These are phyloP conservation scores for Podotricha telesiphe DNA, from an alignment of 2,888 invertebrate genomes.

Conservation along the genomic window DNA sequence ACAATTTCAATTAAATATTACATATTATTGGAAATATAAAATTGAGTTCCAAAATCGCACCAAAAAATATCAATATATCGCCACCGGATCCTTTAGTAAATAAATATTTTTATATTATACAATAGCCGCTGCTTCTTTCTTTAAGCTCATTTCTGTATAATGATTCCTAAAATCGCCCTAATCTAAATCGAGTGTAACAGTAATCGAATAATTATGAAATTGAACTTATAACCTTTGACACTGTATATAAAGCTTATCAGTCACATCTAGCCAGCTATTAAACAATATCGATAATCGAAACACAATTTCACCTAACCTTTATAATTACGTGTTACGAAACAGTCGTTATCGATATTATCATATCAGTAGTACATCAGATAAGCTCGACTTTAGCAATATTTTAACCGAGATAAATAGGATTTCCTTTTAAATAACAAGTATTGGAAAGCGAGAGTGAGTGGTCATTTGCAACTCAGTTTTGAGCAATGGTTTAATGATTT, in stretches of 20 bases:
- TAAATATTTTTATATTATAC: no score
- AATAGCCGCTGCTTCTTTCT: not conserved
- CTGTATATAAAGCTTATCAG: not conserved
- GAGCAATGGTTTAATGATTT: not conserved
- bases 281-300: conserved; percentile 26
- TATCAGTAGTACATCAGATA: conserved; percentile 32
- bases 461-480: conserved; percentile 15
- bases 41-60: no score
- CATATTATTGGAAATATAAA: no score
- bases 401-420: conserved; percentile 26
- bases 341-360: conserved; percentile 29
- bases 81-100: no score
- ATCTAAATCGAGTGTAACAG: conserved; percentile 7
- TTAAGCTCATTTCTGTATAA: not conserved
- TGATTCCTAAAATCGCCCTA: no score
- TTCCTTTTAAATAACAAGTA: conserved; percentile 31
- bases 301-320: conserved; percentile 25
- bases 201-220: not conserved
- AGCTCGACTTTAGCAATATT: conserved; percentile 24
- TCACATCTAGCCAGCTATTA: not conserved
- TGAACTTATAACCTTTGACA: conserved; percentile 3
- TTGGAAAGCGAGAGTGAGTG: conserved; percentile 30
- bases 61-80: no score
- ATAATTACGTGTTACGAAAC: conserved; percentile 26
- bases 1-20: no score